Conservation (phyloP, 2,888 invertebrate species). For the Bembecia ichneumoniformis region DNA sequence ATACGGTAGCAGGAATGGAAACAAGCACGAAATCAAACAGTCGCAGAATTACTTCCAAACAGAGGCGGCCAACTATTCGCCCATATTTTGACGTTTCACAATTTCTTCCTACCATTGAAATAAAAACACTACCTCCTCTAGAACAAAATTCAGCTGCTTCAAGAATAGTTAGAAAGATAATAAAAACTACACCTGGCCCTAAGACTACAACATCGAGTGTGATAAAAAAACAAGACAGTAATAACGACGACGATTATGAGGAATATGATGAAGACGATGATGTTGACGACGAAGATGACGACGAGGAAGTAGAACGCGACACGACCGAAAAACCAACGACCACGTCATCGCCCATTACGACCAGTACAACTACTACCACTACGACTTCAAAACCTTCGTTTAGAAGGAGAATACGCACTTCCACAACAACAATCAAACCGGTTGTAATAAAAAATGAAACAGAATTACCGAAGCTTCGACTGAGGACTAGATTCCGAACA, state of each 20-base stretch:
- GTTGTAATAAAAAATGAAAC: constrained; percentile 16
- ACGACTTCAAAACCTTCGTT: constrained; percentile 32
- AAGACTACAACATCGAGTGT: constrained; percentile 3
- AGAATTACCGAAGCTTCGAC: constrained; percentile 30
- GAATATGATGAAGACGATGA: constrained; percentile 38
- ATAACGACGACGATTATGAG: constrained; percentile 22
- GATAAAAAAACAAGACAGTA: constrained; percentile 9
- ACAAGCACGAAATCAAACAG: constrained; percentile 8
- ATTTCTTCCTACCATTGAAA: constrained; percentile 24
- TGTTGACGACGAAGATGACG: constrained; percentile 24
- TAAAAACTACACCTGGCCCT: constrained; percentile 7
- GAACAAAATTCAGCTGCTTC: constrained; percentile 28
- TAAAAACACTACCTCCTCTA: constrained; percentile 33
- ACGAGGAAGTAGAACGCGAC: constrained; percentile 15
- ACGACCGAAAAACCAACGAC: constrained; percentile 14
- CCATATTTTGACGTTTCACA: constrained; percentile 30
- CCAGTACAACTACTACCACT: constrained; percentile 27
- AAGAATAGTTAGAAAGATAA: constrained; percentile 11
- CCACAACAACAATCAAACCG: constrained; percentile 27
- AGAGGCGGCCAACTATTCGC: constrained; percentile 14
- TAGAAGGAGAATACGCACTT: constrained; percentile 22
- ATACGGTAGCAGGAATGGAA: constrained; percentile 9
- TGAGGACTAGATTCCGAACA: constrained; percentile 46
- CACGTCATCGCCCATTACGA: constrained; percentile 17
- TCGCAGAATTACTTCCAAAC: constrained; percentile 9